Conservation (phyloP, 2,113 vertebrate species). For the Girardinichthys multiradiatus region DNA sequence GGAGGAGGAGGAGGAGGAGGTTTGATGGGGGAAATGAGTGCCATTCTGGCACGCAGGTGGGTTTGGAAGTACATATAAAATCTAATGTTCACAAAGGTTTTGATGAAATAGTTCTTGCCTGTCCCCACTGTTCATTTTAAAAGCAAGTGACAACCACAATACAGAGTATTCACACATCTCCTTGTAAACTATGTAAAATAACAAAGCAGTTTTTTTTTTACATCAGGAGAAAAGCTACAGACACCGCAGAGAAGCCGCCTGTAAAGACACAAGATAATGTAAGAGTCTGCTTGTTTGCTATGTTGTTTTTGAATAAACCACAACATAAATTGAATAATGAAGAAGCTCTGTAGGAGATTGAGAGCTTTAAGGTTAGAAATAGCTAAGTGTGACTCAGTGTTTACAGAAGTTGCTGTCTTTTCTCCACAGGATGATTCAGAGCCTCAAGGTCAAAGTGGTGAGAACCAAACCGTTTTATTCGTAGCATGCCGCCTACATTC, state of each 20-base stretch:
- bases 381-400: conserved; percentile 37
- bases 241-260: conserved; percentile 82
- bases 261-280: conserved; percentile 83
- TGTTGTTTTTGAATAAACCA: background rate
- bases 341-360: background rate
- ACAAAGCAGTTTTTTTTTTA: background rate
- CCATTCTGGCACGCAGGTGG: conserved; percentile 90
- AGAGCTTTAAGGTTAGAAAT: conserved; percentile 5
- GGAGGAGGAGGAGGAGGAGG: conserved; percentile 64
- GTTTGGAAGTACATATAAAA: conserved; percentile 13
- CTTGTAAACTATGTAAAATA: background rate
- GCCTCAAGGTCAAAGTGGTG: conserved; percentile 75
- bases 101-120: background rate
- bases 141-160: background rate
- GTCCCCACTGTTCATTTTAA: background rate
- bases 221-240: conserved; percentile 87
- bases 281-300: conserved; percentile 47
- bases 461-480: conserved; percentile 61
- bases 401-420: conserved; percentile 28
- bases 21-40: conserved; percentile 92
- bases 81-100: background rate
- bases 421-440: conserved; percentile 85
- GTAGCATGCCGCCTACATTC: conserved; percentile 8
- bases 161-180: background rate
- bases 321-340: background rate